phyloP scores from a whole-genome alignment of 2,888 invertebrate genomes.

The Thyatira batis region DNA sequence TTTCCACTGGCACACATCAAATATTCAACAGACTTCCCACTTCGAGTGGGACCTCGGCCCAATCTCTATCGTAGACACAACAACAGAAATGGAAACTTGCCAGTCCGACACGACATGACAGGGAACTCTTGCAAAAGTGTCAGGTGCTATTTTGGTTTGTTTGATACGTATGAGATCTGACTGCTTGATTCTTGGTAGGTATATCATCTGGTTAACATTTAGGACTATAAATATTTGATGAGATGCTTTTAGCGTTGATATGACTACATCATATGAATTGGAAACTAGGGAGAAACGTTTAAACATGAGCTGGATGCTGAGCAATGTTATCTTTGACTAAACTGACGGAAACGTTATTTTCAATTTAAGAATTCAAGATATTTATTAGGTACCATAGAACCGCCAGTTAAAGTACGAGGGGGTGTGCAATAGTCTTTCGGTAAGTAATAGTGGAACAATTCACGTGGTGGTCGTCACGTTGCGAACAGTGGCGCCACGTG shows the following conservation, averaged over 20 bases:
- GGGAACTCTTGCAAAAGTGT: conserved; percentile 18
- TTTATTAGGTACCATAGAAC: background rate
- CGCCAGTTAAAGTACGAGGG: background rate
- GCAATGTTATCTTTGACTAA: too few species aligned
- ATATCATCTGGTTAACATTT: background rate
- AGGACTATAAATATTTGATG: background rate
- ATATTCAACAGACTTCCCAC: conserved; percentile 65
- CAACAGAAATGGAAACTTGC: conserved; percentile 53
- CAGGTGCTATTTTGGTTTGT: conserved; percentile 29
- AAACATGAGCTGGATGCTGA: too few species aligned
- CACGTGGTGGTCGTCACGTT: conserved; percentile 46
- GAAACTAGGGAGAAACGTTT: too few species aligned
- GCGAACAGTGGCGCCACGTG: conserved; percentile 14
- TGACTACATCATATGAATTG: too few species aligned
- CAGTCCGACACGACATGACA: conserved; percentile 39
- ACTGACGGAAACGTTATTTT: too few species aligned
- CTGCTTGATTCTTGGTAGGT: background rate
- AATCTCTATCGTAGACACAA: conserved; percentile 30
- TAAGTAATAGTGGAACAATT: conserved; percentile 30
- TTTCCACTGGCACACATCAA: conserved; percentile 56
- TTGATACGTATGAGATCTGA: conserved; percentile 9
- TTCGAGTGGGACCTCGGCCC: conserved; percentile 39
- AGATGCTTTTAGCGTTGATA: background rate
- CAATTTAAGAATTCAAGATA: too few species aligned
- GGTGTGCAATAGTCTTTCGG: background rate